Conservation (phyloP, 2,888 invertebrate species). For the Nephrotoma flavescens region DNA sequence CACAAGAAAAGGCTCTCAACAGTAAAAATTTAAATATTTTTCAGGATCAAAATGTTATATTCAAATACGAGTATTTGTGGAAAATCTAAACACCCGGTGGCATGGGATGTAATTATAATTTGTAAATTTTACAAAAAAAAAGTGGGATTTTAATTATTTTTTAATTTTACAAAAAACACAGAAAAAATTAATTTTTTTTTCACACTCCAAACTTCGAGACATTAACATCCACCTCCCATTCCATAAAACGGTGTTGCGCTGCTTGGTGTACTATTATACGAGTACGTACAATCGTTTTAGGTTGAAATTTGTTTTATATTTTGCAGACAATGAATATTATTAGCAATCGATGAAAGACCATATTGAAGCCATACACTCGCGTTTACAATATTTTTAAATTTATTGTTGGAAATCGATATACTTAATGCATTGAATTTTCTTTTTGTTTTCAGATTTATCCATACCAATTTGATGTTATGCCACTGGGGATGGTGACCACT, state of each 20-base stretch:
- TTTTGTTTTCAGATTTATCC: not conserved
- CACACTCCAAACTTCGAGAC: not conserved
- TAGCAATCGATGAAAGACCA: not conserved
- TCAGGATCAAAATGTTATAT: not conserved
- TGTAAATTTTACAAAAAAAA: not conserved
- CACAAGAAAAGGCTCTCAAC: not conserved
- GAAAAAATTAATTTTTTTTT: not conserved
- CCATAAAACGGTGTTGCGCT: not conserved
- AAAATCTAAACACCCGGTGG: not conserved
- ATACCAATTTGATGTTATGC: not conserved
- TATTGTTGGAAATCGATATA: not conserved
- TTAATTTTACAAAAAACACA: not conserved
- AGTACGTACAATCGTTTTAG: not conserved
- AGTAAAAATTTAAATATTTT: not conserved
- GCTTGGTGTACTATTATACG: no score
- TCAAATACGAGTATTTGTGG: not conserved
- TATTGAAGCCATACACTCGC: not conserved
- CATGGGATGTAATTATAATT: not conserved
- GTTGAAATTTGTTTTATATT: not conserved
- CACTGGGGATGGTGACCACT: not conserved
- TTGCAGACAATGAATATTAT: not conserved
- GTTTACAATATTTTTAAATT: not conserved
- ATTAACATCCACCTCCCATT: not conserved
- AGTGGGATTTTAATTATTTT: not conserved
- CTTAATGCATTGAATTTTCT: not conserved